Evolutionary conservation across 2,113 vertebrate species (phyloP).

Genomic region (Cynocephalus volans): DNA sequence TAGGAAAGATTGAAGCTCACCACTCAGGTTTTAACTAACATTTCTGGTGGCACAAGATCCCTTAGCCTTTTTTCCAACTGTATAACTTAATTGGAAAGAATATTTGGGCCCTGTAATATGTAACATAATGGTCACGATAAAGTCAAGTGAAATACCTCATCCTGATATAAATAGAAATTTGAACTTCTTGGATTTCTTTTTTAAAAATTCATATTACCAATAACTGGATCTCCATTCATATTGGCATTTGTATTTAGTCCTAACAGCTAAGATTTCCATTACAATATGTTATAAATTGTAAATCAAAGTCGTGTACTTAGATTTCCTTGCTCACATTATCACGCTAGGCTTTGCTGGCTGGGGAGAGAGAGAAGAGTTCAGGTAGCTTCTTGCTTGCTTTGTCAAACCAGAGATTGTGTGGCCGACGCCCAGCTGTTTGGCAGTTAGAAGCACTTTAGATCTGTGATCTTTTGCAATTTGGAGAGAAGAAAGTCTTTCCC

Average conservation of each 20-base stretch:
- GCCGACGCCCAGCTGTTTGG: neutral
- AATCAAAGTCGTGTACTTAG: neutral
- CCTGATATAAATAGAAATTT: neutral
- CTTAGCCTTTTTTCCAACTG: neutral
- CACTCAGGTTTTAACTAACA: neutral
- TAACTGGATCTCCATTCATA: neutral
- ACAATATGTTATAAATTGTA: neutral
- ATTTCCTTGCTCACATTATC: neutral
- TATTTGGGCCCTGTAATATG: neutral
- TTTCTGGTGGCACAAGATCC: neutral
- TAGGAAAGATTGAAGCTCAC: slow-evolving; percentile 14
- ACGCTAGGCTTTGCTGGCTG: neutral
- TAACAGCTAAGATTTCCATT: neutral
- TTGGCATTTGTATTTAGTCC: neutral
- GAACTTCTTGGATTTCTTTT: neutral
- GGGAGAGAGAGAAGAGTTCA: neutral
- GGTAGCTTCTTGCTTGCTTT: neutral
- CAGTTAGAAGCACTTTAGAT: neutral
- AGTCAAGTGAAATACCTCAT: neutral
- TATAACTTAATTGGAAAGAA: neutral
- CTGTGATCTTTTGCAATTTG: neutral
- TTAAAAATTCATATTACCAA: neutral
- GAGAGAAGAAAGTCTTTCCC: neutral
- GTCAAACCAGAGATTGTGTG: neutral
- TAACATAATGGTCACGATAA: neutral